These are phyloP conservation scores for Bilobella aurantiaca DNA, from an alignment of 1,140 invertebrate genomes.

Conservation along the genomic window DNA sequence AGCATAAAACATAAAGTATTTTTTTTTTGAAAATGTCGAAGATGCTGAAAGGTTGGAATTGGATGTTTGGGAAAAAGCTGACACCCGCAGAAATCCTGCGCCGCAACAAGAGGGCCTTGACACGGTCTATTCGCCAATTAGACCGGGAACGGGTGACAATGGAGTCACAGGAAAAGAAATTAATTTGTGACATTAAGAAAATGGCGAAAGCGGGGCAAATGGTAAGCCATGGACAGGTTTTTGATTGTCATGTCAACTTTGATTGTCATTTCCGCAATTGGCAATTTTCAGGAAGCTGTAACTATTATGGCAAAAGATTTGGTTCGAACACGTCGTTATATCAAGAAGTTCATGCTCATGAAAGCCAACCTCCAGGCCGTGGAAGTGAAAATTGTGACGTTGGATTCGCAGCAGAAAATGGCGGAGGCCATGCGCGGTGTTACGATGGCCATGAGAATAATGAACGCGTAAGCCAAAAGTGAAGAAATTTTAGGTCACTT, in stretches of 20 bases:
- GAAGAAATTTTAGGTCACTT: too few species aligned
- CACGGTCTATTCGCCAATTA: conserved; percentile 94
- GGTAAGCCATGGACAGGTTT: conserved; percentile 60
- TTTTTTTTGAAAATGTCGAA: too few species aligned
- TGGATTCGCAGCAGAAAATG: conserved; percentile 97
- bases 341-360: conserved; percentile 99
- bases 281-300: conserved; percentile 79
- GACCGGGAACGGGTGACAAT: conserved; percentile 87
- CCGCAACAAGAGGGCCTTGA: conserved; percentile 93
- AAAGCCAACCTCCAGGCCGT: conserved; percentile 99
- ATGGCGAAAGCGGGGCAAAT: conserved; percentile 98
- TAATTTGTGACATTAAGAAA: conserved; percentile 97
- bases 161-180: conserved; percentile 98
- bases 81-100: conserved; percentile 95
- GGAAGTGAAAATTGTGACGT: conserved; percentile 91
- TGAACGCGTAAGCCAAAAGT: conserved; percentile 64
- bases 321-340: conserved; percentile 85
- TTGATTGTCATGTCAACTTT: neutral
- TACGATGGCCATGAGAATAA: conserved; percentile 92
- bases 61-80: conserved; percentile 87
- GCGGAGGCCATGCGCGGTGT: conserved; percentile 98
- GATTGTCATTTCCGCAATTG: neutral
- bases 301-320: conserved; percentile 99
- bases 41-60: too few species aligned
- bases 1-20: too few species aligned